Evolutionary conservation across 2,888 invertebrate genomes (phyloP), one percentile per base, ranked within the genome.

Genomic region (Hyposoter didymator): DNA sequence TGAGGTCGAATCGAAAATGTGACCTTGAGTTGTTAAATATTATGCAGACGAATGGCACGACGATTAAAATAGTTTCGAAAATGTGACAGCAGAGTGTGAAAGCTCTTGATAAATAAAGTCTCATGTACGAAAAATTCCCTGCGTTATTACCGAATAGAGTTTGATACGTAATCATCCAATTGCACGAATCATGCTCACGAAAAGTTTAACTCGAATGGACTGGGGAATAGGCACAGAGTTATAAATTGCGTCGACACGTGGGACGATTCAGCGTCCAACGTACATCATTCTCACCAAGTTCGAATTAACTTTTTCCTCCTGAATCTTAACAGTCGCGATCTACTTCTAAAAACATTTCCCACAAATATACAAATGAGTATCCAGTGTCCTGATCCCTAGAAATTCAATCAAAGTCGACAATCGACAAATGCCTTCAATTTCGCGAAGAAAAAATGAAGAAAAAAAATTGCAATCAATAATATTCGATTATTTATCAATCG

Each of bases 151-250:
- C 32, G 52, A 66, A 85, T 85, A 35, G 66, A 35, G 70, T 85
- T 85, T 79, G 75, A 85, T 78, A 74, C 52, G 82, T 82, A 82
- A 85, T 85, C 85, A 85, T 85, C 59, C 85, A 85, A 85, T 85
- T 85, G 85, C 82, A 82, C 85, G 78, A 82, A 82, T 82, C 78
- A 82, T 78, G 75, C 78, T 75, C 70, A 79, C 82, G 78, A 82
- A 82, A 84, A 85, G 19, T 79, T 67, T 72, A 82, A 85, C 79
- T 69, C 67, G 59, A 32, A 72, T 52, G 32, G 66, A 66, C 52
- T 73, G 32, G 66, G 49, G 66, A 52, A 32, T 55, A 55, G 39
- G 45, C 66, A 67, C 22, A 78, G 45, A 47, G 17, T 10, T 19
- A 19, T 78, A 75, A 85, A 85, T 67, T 85, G 82, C 75, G 82